Evolutionary conservation across 1,140 invertebrate genomes (phyloP).

Genomic region (Drosophila lowei): DNA sequence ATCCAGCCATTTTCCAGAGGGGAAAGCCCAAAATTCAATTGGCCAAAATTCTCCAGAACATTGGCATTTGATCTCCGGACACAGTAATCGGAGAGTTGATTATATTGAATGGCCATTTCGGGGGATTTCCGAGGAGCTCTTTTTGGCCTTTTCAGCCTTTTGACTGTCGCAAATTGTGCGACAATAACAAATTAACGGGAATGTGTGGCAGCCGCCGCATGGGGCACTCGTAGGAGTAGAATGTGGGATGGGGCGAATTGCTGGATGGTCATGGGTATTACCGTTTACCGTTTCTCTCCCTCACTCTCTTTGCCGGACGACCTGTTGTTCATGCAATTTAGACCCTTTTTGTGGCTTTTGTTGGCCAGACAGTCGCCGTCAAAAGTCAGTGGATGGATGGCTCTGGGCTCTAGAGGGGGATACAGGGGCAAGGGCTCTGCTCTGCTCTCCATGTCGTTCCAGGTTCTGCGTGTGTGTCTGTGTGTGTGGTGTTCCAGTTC

Average conservation of each 20-base stretch:
- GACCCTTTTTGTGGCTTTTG: conserved; percentile 52
- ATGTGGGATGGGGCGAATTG: conserved; percentile 9
- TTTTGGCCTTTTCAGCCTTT: conserved; percentile 9
- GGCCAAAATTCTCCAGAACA: conserved; percentile 30
- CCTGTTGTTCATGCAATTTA: conserved; percentile 52
- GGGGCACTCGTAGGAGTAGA: conserved; percentile 29
- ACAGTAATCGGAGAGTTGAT: conserved; percentile 51
- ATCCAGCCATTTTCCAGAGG: background rate
- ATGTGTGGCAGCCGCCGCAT: conserved; percentile 43
- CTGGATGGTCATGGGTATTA: conserved; percentile 37
- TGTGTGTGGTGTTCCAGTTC: conserved; percentile 63
- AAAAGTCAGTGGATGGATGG: conserved; percentile 33
- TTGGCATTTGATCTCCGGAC: conserved; percentile 28
- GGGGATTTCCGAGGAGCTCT: conserved; percentile 20
- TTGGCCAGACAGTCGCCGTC: conserved; percentile 35
- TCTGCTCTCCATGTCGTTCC: background rate
- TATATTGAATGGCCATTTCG: conserved; percentile 51
- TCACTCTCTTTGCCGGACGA: conserved; percentile 16
- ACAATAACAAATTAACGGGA: conserved; percentile 75
- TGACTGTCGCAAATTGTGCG: conserved; percentile 60
- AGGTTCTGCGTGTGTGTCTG: background rate
- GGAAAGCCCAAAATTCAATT: conserved; percentile 61
- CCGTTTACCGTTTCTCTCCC: conserved; percentile 10
- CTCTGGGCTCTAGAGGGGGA: conserved; percentile 28
- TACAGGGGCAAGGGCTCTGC: conserved; percentile 2